phyloP scores from a whole-genome alignment of 2,113 vertebrate species.

The Eurystomus gularis region DNA sequence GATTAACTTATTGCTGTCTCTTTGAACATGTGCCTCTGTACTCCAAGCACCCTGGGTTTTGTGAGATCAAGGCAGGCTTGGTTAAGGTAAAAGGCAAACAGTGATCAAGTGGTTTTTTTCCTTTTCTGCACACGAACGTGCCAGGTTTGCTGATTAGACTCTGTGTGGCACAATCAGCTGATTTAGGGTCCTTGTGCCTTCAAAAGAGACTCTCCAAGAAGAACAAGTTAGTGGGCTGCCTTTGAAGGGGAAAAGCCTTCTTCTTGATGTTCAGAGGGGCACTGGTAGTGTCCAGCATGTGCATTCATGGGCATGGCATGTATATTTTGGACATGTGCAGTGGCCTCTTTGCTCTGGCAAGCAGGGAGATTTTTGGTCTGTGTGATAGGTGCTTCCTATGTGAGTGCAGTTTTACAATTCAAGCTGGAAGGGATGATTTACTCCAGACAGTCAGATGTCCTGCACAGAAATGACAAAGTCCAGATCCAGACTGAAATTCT shows the following conservation, averaged over 20 bases:
- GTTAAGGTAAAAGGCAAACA: constrained; percentile 23
- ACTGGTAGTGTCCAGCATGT: neutral
- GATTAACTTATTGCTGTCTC: constrained; percentile 56
- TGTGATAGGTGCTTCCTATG: neutral
- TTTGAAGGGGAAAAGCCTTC: neutral
- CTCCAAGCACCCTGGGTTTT: constrained; percentile 18
- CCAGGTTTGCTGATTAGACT: constrained; percentile 1
- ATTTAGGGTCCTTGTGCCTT: neutral
- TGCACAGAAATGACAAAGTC: neutral
- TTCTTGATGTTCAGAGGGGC: neutral
- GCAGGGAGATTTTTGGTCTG: neutral
- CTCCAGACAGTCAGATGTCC: neutral
- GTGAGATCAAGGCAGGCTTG: constrained; percentile 23
- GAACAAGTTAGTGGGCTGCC: neutral
- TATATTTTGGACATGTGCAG: neutral
- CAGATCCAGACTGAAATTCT: neutral
- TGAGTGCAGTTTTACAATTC: neutral
- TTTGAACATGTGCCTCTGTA: constrained; percentile 53
- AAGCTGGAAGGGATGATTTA: neutral
- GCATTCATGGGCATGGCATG: neutral
- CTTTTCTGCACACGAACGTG: neutral
- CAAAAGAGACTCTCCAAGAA: neutral
- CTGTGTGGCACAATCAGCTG: neutral
- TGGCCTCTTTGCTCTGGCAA: neutral
- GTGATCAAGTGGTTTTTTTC: neutral